Evolutionary conservation across 2,888 invertebrate genomes (phyloP), one percentile per base, ranked within the genome.

Genomic region (Pseudococcus viburni): DNA sequence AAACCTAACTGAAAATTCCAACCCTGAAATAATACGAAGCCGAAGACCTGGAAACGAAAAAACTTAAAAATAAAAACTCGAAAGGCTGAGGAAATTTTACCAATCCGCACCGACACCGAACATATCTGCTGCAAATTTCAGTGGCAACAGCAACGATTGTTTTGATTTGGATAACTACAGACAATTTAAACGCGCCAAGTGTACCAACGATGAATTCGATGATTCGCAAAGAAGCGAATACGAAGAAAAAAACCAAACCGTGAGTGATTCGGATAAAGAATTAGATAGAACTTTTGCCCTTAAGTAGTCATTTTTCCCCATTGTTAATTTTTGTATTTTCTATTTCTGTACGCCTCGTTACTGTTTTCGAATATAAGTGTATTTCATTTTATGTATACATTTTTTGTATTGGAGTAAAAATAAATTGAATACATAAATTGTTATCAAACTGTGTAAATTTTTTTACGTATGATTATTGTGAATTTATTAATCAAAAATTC

Each of bases 141-240:
- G 80, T 15, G 80, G 46, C n/a, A 19, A 46, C 8, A 80, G 46
- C 46, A 46, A 83, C 19, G 80, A 83, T 83, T 46, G 80, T 19
- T 83, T 46, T 7, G 80, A 83, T 46, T 46, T 83, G 11, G 80
- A 83, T 83, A 46, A 46, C 19, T 83, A 46, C 17, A 83, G 80
- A 83, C 1, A 19, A 19, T 19, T 80, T 3, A 46, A 83, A 46
- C 80, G 80, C 46, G 8, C 9, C 12, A 64, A 22, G 12, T 64
- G 9, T 11, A 2, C 1, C 22, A 22, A 64, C 19, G 46, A 17
- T 15, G 19, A 68, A 6, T 19, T 11, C 73, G 73, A 73, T 12
- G 22, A 68, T 22, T 11, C 19, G 3, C 22, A 22, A 11, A 64
- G 59, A 9, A 59, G 12, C 11, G 59, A 59, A 59, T 22, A n/a